These are phyloP conservation scores for Calameuta pallipes DNA, from an alignment of 2,888 invertebrate genomes.

Conservation along the genomic window DNA sequence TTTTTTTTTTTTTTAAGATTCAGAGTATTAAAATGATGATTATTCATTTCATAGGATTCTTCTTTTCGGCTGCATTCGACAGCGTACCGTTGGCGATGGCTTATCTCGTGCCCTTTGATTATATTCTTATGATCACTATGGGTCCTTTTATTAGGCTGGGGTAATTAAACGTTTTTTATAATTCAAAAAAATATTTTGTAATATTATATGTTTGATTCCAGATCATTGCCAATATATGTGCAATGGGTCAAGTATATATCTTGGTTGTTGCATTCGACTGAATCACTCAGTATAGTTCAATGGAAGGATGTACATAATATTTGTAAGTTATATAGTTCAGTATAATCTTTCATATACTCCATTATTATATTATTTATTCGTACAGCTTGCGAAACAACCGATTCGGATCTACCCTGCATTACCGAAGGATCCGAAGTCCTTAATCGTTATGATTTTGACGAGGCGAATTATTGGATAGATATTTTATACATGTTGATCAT, in stretches of 20 bases:
- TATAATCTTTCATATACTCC: constrained; percentile 2
- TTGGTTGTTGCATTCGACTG: constrained; percentile 89
- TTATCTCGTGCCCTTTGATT: constrained; percentile 87
- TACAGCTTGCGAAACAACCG: constrained; percentile 73
- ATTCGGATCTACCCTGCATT: constrained; percentile 77
- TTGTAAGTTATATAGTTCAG: constrained; percentile 67
- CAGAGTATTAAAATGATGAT: neutral
- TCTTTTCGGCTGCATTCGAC: constrained; percentile 87
- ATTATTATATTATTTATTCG: neutral
- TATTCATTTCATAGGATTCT: constrained; percentile 71
- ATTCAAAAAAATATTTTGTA: constrained; percentile 1
- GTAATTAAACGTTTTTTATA: constrained; percentile 64
- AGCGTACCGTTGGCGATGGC: constrained; percentile 84
- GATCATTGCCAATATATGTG: constrained; percentile 77
- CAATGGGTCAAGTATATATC: constrained; percentile 85
- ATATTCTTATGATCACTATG: constrained; percentile 87
- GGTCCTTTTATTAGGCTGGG: constrained; percentile 86
- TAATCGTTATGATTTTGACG: constrained; percentile 78
- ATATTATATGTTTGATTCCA: constrained; percentile 58
- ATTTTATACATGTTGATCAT: constrained; percentile 75
- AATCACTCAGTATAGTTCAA: constrained; percentile 84
- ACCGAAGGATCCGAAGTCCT: constrained; percentile 79
- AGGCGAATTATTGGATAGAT: constrained; percentile 73
- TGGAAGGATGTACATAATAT: constrained; percentile 83
- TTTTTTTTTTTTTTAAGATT: neutral